Evolutionary conservation across 2,113 vertebrate species (phyloP).

Genomic region (Halichoeres trimaculatus): DNA sequence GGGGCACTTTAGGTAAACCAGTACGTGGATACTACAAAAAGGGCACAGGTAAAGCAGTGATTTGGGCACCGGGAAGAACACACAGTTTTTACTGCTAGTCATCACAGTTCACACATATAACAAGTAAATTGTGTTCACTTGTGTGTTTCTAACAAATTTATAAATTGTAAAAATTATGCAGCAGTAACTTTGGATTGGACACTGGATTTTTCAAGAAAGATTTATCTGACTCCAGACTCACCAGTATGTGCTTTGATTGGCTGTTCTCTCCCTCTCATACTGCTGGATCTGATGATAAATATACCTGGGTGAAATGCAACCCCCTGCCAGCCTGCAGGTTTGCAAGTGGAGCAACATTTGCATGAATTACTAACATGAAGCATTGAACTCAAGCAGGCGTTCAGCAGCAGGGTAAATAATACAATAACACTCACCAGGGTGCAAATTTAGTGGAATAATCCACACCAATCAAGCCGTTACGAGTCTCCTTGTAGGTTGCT

Average conservation of each 20-base stretch:
- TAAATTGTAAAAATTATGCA: too few relatives aligned
- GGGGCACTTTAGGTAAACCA: too few relatives aligned
- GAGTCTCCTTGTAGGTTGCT: constrained; percentile 85
- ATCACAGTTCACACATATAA: too few relatives aligned
- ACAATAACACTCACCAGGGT: constrained; percentile 79
- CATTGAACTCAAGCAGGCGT: not conserved
- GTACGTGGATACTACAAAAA: too few relatives aligned
- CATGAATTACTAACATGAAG: not conserved
- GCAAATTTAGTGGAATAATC: constrained; percentile 89
- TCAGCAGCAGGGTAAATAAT: not conserved
- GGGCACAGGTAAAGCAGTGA: too few relatives aligned
- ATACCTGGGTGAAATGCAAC: constrained; percentile 86
- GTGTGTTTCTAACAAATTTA: too few relatives aligned
- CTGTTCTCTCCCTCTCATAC: constrained; percentile 84
- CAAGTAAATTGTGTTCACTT: too few relatives aligned
- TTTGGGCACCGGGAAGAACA: too few relatives aligned
- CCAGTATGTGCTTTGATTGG: constrained; percentile 89
- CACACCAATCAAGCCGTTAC: constrained; percentile 84
- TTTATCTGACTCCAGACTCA: constrained; percentile 60
- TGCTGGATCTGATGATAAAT: constrained; percentile 86
- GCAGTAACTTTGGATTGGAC: too few relatives aligned
- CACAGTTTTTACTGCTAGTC: too few relatives aligned
- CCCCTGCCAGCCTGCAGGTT: constrained; percentile 83
- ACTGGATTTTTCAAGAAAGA: too few relatives aligned
- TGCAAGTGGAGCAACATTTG: not conserved